Percentiles rank a stretch among this genome's conserved stretches.
Evolutionary conservation across 2,797 vertebrate genomes (phyloP).

Genomic region (Anguilla marmorata): DNA sequence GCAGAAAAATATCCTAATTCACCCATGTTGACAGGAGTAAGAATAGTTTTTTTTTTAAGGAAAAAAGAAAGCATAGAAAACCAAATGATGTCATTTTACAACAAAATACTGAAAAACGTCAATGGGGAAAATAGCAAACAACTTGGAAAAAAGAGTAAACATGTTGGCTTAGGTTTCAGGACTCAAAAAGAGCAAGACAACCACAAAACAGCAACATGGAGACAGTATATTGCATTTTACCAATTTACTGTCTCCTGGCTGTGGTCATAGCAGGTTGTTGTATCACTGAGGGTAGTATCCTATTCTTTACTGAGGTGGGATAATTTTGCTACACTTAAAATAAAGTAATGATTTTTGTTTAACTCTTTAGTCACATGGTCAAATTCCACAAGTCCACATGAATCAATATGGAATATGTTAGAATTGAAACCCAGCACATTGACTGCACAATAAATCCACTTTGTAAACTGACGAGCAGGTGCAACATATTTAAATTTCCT

Average conservation of each 20-base stretch:
- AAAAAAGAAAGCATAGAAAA: slow-evolving; percentile 1
- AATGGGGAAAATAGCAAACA: slow-evolving; percentile 7
- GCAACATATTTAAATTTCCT: neutral
- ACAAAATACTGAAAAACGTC: slow-evolving; percentile 18
- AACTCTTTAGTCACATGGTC: neutral
- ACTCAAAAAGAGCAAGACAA: slow-evolving; percentile 16
- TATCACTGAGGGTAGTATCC: neutral
- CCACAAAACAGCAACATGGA: neutral
- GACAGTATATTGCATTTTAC: slow-evolving; percentile 4
- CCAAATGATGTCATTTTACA: slow-evolving; percentile 19
- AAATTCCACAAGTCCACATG: neutral
- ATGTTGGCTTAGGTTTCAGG: slow-evolving; percentile 15
- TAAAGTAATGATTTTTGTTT: neutral
- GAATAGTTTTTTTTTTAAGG: neutral
- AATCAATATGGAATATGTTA: neutral
- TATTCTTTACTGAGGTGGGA: neutral
- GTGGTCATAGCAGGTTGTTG: neutral
- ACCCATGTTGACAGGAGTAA: slow-evolving; percentile 51
- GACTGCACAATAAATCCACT: neutral
- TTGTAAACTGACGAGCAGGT: neutral
- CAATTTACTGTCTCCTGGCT: neutral
- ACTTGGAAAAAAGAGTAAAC: neutral
- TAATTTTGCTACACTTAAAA: neutral
- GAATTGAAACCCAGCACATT: neutral
- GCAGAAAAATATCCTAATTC: slow-evolving; percentile 54